Evolutionary conservation across 1,140 invertebrate genomes (phyloP), one percentile per base, ranked within the genome.

Genomic region (Parapsyche elsis): DNA sequence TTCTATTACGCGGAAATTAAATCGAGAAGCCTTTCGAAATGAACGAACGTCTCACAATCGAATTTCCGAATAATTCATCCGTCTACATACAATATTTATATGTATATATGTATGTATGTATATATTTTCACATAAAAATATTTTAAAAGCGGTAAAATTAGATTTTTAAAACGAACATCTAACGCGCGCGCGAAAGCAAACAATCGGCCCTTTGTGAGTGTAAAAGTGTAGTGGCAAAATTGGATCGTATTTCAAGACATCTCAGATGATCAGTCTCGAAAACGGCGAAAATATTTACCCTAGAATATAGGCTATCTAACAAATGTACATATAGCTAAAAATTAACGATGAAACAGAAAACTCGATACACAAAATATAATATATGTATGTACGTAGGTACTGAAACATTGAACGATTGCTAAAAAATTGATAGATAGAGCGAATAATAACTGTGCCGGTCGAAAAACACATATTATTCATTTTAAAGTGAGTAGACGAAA

Each of bases 221-320:
- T 21, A 61, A 61, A 61, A 61, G 57, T 21, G 57, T 61, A 19
- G 57, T 19, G 16, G 16, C n/a, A 19, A 61, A 21, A n/a, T 9
- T 16, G 16, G 14, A 61, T 61, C 57, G 10, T 61, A 21, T 61
- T 61, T 19, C 57, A 61, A 57, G 53, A 57, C 19, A 46, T 57
- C 14, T 57, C 9, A 61, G 57, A 61, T 19, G 57, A 61, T 61
- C 57, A 19, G 57, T 61, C 57, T 61, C 19, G n/a, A 61, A 61
- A n/a, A 61, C 9, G 7, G 57, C 5, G 16, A 9, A 61, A 61
- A 61, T 61, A 61, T 61, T 61, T 61, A 61, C 57, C 16, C n/a
- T n/a, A n/a, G n/a, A n/a, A n/a, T n/a, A 38, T 2, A 61, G 19
- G 1, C 14, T 9, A 19, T 0, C 57, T 21, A n/a, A n/a, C n/a